Percentiles rank a stretch among this genome's conserved stretches.
Evolutionary conservation across 2,888 invertebrate genomes (phyloP).

Genomic region (Eristalis arbustorum): DNA sequence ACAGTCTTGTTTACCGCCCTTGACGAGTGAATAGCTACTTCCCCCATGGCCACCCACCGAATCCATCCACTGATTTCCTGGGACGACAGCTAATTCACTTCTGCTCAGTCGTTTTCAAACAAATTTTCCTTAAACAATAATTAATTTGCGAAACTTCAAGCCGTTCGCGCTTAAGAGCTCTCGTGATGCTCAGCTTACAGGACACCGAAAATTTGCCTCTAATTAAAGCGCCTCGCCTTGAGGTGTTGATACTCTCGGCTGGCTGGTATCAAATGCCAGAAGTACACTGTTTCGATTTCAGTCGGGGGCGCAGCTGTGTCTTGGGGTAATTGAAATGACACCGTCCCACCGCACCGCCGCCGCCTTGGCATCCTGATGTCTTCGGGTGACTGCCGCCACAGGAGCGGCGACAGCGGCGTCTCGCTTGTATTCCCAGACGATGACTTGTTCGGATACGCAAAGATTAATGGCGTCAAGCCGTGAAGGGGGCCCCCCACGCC

Average conservation of each 20-base stretch:
- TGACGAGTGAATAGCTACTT: not conserved
- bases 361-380: not conserved
- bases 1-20: not conserved
- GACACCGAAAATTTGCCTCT: not conserved
- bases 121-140: slow-evolving; percentile 21
- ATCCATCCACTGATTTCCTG: not conserved
- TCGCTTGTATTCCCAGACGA: not conserved
- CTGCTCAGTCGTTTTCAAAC: slow-evolving; percentile 17
- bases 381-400: too few species aligned
- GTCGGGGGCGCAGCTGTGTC: not conserved
- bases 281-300: not conserved
- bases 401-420: not conserved
- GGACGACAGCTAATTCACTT: not conserved
- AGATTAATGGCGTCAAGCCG: not conserved
- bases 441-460: not conserved
- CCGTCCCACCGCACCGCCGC: not conserved
- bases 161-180: not conserved
- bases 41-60: not conserved
- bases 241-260: not conserved
- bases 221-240: not conserved
- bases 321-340: not conserved
- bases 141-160: slow-evolving; percentile 18
- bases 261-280: not conserved
- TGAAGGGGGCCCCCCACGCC: not conserved
- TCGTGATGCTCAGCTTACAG: not conserved